Base-by-base conservation (phyloP, 2,113 vertebrate genomes). In the Papio anubis region DNA sequence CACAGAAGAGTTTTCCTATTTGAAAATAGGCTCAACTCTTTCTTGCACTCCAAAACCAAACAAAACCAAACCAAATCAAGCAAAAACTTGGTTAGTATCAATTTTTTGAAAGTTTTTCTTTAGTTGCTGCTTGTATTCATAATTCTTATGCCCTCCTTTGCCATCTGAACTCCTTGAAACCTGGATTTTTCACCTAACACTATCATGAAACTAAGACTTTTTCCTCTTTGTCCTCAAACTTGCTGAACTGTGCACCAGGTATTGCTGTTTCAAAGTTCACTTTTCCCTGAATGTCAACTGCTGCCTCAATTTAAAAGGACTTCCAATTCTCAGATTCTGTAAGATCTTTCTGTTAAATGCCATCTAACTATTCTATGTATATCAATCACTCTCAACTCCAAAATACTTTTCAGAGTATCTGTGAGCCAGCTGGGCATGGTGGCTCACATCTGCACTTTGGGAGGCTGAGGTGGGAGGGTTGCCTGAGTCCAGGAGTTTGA, bases 331-430 rank as follows among this genome's bases (percentile, higher is more conserved):
- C 79, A 55, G 45, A 64, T 90, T 83, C 57, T 21, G 1, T 55
- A 66, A 83, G 57, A 45, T 4, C 55, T 38, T 93, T 83, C 55
- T 20, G n/a, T 48, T 76, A 83, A 50, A 52, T 52, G 57, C 8
- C 5, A 64, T 8, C n/a, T 76, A 38, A 55, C n/a, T 55, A 7
- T 45, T 81, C 48, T 75, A 6, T n/a, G n/a, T 61, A 66, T 27
- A 43, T 55, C 4, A 0, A 50, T 40, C 27, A 21, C 30, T 61
- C 79, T 83, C 52, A 75, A 83, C 55, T 83, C 68, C n/a, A 55
- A 90, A 83, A 94, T 27, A 73, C n/a, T 94, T 75, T 76, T 43
- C 57, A 90, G 86, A 89, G 21, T 94, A 94, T 82, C n/a, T 85
- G 38, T 84, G 87, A 30, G 27, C 61, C 61, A 32, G 27, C 27